Evolutionary conservation across 2,797 vertebrate genomes (phyloP).

Genomic region (Siniperca undulata): DNA sequence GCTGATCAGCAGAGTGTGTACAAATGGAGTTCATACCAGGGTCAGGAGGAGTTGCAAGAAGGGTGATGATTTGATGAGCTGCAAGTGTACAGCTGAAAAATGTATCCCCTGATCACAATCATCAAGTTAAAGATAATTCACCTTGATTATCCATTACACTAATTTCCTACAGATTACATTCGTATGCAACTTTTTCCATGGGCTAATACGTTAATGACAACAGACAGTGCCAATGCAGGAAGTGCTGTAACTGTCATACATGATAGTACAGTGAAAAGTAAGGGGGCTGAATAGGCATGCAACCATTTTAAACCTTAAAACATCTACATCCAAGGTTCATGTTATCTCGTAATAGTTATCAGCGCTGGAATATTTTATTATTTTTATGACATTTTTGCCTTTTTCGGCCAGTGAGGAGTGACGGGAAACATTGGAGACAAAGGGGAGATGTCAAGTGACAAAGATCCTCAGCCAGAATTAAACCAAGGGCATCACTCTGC

Average conservation of each 20-base stretch:
- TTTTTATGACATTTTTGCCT: not conserved
- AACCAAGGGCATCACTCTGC: not conserved
- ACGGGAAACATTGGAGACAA: not conserved
- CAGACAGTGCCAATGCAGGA: not conserved
- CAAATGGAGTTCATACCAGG: constrained; percentile 48
- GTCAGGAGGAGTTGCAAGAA: constrained; percentile 22
- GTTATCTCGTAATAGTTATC: not conserved
- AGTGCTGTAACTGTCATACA: not conserved
- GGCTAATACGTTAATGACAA: not conserved
- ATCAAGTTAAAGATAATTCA: not conserved
- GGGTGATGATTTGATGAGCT: constrained; percentile 3
- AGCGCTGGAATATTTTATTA: too few relatives aligned
- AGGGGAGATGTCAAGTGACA: not conserved
- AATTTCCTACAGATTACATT: not conserved
- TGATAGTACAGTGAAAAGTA: not conserved
- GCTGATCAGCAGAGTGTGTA: constrained; percentile 24
- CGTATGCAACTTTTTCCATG: not conserved
- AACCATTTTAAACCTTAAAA: not conserved
- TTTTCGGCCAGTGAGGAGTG: not conserved
- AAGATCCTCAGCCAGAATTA: not conserved
- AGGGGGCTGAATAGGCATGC: not conserved
- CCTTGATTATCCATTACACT: not conserved
- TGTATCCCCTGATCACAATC: not conserved
- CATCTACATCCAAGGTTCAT: not conserved
- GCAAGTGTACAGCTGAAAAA: not conserved